These are phyloP conservation scores for Mungos mungo DNA, from an alignment of 2,113 vertebrate genomes.

Conservation along the genomic window DNA sequence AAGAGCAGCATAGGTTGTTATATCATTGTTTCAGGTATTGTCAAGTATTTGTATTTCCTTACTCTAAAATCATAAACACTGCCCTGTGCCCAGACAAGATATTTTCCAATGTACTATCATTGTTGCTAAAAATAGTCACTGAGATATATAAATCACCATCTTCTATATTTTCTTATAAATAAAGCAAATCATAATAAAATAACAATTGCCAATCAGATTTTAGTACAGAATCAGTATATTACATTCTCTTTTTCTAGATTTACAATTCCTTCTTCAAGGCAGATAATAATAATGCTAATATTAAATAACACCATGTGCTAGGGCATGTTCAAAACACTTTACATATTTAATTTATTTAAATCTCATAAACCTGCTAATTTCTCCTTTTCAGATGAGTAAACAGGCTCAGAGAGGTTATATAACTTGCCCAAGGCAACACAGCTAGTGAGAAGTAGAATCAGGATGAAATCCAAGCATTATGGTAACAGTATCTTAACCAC, in stretches of 20 bases:
- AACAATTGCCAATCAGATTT: background rate
- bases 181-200: conserved; percentile 18
- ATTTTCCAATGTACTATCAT: conserved; percentile 26
- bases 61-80: conserved; percentile 46
- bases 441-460: background rate
- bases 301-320: background rate
- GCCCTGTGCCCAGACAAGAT: background rate
- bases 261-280: conserved; percentile 38
- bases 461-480: background rate
- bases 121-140: conserved; percentile 17
- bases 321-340: conserved; percentile 22
- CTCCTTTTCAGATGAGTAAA: conserved; percentile 8
- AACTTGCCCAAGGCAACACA: conserved; percentile 18
- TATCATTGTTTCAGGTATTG: conserved; percentile 20
- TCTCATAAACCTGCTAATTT: conserved; percentile 28
- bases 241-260: conserved; percentile 8
- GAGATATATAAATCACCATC: conserved; percentile 19
- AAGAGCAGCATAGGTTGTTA: background rate
- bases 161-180: background rate
- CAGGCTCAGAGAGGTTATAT: background rate
- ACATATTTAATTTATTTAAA: conserved; percentile 50
- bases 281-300: conserved; percentile 26
- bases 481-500: background rate
- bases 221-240: background rate
- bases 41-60: conserved; percentile 23